Evolutionary conservation across 2,888 invertebrate genomes (phyloP).

Genomic region (Cacoxenus indagator): DNA sequence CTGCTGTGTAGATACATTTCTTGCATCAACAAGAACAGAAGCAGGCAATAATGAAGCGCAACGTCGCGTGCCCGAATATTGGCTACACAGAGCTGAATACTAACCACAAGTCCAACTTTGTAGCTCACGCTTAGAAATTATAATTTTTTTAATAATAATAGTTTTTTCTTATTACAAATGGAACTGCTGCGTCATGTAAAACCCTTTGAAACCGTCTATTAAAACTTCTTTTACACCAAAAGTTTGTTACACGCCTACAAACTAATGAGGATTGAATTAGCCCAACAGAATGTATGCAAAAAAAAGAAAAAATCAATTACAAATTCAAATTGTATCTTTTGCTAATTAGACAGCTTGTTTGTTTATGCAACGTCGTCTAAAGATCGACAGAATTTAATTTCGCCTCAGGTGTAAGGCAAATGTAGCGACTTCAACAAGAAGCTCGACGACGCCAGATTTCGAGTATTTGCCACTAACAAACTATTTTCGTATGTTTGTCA

Average conservation of each 20-base stretch:
- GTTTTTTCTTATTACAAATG: no score
- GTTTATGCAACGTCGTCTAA: constrained; percentile 31
- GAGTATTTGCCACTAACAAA: constrained; percentile 41
- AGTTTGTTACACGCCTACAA: neutral
- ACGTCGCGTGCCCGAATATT: no score
- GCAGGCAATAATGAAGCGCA: no score
- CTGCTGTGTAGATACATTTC: no score
- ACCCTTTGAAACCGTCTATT: no score
- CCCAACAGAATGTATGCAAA: neutral
- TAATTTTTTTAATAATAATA: no score
- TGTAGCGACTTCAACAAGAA: constrained; percentile 18
- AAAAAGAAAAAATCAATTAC: constrained; percentile 37
- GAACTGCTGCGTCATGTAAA: no score
- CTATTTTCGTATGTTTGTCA: constrained; percentile 24
- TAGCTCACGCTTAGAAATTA: no score
- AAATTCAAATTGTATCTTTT: constrained; percentile 55
- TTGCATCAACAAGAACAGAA: no score
- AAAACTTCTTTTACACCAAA: neutral
- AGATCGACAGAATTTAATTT: constrained; percentile 4
- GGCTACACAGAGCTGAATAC: no score
- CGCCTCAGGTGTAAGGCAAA: constrained; percentile 23
- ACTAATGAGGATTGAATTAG: neutral
- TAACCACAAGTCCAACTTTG: no score
- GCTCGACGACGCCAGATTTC: constrained; percentile 32
- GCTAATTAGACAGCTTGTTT: constrained; percentile 57